Conservation (phyloP, 1,140 invertebrate species). For the Leptinotarsa defecta region DNA sequence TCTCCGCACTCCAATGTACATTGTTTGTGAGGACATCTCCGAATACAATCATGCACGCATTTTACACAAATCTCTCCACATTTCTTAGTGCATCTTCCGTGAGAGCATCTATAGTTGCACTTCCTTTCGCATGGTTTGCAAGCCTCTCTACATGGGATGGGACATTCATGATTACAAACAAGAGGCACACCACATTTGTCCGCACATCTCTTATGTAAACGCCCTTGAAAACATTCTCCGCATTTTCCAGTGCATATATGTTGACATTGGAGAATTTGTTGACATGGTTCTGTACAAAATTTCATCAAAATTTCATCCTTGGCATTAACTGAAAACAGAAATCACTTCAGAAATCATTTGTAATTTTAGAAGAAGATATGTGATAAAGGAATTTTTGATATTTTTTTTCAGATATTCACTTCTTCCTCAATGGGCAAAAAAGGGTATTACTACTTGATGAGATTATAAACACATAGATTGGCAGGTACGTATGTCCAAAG, state of each 20-base stretch:
- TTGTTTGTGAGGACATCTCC: slow-evolving; percentile 53
- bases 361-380: too few species aligned
- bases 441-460: too few species aligned
- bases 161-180: slow-evolving; percentile 72
- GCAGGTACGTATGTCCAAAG: too few species aligned
- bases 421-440: too few species aligned
- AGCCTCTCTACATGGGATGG: slow-evolving; percentile 62
- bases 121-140: slow-evolving; percentile 66
- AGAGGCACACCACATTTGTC: slow-evolving; percentile 63
- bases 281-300: slow-evolving; percentile 59
- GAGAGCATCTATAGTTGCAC: slow-evolving; percentile 64
- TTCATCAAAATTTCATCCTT: slow-evolving; percentile 38
- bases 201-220: slow-evolving; percentile 66
- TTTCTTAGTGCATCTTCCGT: slow-evolving; percentile 60
- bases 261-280: slow-evolving; percentile 58
- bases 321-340: slow-evolving; percentile 4
- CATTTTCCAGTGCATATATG: slow-evolving; percentile 67
- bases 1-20: slow-evolving; percentile 64
- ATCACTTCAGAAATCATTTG: too few species aligned
- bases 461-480: too few species aligned
- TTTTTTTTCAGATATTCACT: too few species aligned
- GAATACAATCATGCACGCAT: slow-evolving; percentile 56
- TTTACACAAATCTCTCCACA: slow-evolving; percentile 66
- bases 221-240: slow-evolving; percentile 63
- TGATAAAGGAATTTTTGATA: too few species aligned